A percentile compares a stretch with the other conserved stretches of the same genome.
Conservation (phyloP, 2,797 vertebrate species). For the Rhadinocentrus ornatus region DNA sequence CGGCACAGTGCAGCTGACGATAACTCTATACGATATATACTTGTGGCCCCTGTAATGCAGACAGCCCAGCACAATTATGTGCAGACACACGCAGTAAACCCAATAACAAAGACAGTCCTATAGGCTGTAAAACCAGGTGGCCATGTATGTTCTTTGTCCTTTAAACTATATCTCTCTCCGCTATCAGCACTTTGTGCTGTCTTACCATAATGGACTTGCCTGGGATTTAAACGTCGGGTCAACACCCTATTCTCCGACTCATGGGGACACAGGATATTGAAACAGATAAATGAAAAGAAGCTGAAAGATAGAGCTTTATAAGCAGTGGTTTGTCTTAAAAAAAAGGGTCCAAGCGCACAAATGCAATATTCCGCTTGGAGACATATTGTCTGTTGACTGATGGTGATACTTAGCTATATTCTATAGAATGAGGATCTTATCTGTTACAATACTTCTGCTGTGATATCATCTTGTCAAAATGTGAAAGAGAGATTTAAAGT, state of each 20-base stretch:
- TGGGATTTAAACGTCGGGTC: slow-evolving; percentile 78
- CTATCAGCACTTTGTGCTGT: slow-evolving; percentile 70
- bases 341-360: slow-evolving; percentile 21
- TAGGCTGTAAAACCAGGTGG: slow-evolving; percentile 67
- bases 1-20: slow-evolving; percentile 54
- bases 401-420: slow-evolving; percentile 49
- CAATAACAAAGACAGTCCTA: slow-evolving; percentile 32
- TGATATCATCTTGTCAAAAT: slow-evolving; percentile 27
- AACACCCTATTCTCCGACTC: slow-evolving; percentile 63
- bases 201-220: slow-evolving; percentile 72
- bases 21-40: slow-evolving; percentile 60
- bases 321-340: slow-evolving; percentile 46
- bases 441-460: slow-evolving; percentile 28
- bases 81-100: slow-evolving; percentile 27
- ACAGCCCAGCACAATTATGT: slow-evolving; percentile 30
- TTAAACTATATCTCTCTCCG: slow-evolving; percentile 65
- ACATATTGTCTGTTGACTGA: slow-evolving; percentile 61
- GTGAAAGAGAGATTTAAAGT: slow-evolving; percentile 28
- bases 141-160: slow-evolving; percentile 72
- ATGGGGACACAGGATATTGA: slow-evolving; percentile 79
- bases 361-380: slow-evolving; percentile 55
- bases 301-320: slow-evolving; percentile 58
- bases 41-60: slow-evolving; percentile 52
- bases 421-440: slow-evolving; percentile 54
- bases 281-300: slow-evolving; percentile 76